Percentiles rank a stretch among this genome's conserved stretches.
phyloP scores from a whole-genome alignment of 1,140 invertebrate species.

The Scaptomyza pallida region DNA sequence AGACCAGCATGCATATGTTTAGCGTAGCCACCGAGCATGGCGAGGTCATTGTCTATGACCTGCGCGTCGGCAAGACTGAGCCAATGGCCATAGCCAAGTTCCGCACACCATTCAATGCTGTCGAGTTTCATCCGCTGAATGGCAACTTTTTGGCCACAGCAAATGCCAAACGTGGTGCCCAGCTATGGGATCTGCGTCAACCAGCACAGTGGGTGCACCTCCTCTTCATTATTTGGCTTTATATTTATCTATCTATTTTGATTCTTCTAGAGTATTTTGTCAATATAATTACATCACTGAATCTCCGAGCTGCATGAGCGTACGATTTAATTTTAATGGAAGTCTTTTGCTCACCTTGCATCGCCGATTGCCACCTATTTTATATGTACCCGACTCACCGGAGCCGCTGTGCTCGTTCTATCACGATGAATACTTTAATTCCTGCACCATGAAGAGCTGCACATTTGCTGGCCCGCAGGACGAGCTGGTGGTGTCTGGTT shows the following conservation, averaged over 20 bases:
- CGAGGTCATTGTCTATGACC: slow-evolving; percentile 92
- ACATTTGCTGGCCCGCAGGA: slow-evolving; percentile 96
- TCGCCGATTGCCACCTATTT: slow-evolving; percentile 91
- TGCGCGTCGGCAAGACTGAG: slow-evolving; percentile 84
- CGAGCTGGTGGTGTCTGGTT: slow-evolving; percentile 95
- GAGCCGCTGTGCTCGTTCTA: slow-evolving; percentile 93
- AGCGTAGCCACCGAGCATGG: slow-evolving; percentile 96
- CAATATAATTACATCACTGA: slow-evolving; percentile 89
- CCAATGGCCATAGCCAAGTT: slow-evolving; percentile 87
- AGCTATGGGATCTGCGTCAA: slow-evolving; percentile 94
- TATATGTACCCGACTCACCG: slow-evolving; percentile 89
- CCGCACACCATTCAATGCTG: slow-evolving; percentile 92
- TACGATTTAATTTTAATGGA: slow-evolving; percentile 93
- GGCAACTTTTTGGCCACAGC: slow-evolving; percentile 92
- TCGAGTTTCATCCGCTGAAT: slow-evolving; percentile 95
- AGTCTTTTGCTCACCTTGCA: slow-evolving; percentile 92
- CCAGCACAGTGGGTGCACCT: slow-evolving; percentile 88
- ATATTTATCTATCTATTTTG: background rate
- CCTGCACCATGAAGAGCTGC: slow-evolving; percentile 98
- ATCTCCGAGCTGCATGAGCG: slow-evolving; percentile 94
- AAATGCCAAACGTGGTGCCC: slow-evolving; percentile 94
- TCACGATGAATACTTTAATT: slow-evolving; percentile 96
- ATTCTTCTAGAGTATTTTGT: slow-evolving; percentile 86
- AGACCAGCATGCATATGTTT: slow-evolving; percentile 92
- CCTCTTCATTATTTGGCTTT: too few relatives aligned